Evolutionary conservation across 2,888 invertebrate species (phyloP), one percentile per base, ranked within the genome.

Genomic region (Trissolcus japonicus): DNA sequence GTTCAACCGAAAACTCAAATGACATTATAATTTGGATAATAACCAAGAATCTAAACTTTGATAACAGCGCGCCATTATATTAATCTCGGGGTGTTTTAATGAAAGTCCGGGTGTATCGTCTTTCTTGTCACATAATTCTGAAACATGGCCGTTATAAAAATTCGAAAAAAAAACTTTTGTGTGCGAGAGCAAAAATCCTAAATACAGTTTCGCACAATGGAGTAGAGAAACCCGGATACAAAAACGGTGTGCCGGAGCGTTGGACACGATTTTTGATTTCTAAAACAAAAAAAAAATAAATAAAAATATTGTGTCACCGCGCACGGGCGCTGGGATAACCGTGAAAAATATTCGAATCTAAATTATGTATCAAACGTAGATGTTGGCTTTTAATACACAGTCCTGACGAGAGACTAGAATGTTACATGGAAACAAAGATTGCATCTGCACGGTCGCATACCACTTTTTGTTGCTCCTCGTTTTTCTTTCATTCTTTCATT

Each of bases 381-480:
- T 57, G 40, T 66, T 57, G 17, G n/a, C 43, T 67, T 67, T 67
- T 67, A 67, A 67, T 67, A 35, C 35, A 41, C 59, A 59, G 35
- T 53, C 16, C 53, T 40, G 57, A 57, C 40, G 57, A 66, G 56
- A 9, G 51, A 66, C 48, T 21, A 51, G 51, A 57, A 66, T 51
- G 63, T 65, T 55, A 55, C 63, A 48, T 35, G 43, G 25, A 59
- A 59, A 57, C 60, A 60, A 61, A 71, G 56, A 56, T 56, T 56
- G 71, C 48, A 57, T 71, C 51, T 29, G 43, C 67, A 48, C 40
- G 29, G 56, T 51, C 51, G 59, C 57, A 13, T 69, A 50, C 19
- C 35, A 40, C 50, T 50, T 50, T 54, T n/a, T 25, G 19, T 59
- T 16, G n/a, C 40, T 57, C n/a, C 51, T 46, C 16, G 43, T 46